Conservation (phyloP, 1,140 invertebrate genomes). For the Drosophila trapezifrons region DNA sequence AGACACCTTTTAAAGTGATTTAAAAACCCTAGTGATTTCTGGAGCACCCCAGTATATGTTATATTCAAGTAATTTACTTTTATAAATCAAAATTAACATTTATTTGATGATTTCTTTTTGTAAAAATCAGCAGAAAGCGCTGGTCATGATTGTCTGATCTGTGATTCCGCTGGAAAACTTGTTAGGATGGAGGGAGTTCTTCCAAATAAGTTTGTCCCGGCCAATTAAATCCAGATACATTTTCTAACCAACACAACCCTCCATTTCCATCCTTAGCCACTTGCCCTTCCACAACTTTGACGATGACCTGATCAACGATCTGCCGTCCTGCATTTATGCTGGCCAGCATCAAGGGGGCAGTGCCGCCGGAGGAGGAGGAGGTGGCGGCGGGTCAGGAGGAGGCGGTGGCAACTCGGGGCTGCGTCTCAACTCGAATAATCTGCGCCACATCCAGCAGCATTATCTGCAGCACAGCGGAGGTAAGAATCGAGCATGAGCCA, state of each 20-base stretch:
- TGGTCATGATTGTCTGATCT: not conserved
- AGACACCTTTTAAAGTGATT: no score
- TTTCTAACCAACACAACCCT: not conserved
- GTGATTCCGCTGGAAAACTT: not conserved
- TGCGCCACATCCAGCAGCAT: constrained; percentile 82
- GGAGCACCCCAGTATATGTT: no score
- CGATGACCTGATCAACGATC: constrained; percentile 81
- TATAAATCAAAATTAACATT: not conserved
- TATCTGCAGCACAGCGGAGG: constrained; percentile 79
- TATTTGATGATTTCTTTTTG: not conserved
- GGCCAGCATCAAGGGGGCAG: constrained; percentile 60
- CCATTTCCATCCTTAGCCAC: constrained; percentile 49
- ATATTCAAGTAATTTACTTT: no score
- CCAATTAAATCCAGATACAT: not conserved
- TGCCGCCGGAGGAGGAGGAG: constrained; percentile 24
- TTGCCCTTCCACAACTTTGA: constrained; percentile 83
- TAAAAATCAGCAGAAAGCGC: not conserved
- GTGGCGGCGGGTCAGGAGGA: constrained; percentile 38
- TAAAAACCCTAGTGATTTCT: no score
- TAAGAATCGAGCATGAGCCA: not conserved
- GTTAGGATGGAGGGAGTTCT: not conserved
- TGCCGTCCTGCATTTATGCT: constrained; percentile 83
- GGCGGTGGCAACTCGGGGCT: constrained; percentile 44
- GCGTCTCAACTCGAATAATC: constrained; percentile 70
- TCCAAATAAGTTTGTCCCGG: not conserved